Conservation (phyloP, 2,888 invertebrate species). For the Metellina segmentata region DNA sequence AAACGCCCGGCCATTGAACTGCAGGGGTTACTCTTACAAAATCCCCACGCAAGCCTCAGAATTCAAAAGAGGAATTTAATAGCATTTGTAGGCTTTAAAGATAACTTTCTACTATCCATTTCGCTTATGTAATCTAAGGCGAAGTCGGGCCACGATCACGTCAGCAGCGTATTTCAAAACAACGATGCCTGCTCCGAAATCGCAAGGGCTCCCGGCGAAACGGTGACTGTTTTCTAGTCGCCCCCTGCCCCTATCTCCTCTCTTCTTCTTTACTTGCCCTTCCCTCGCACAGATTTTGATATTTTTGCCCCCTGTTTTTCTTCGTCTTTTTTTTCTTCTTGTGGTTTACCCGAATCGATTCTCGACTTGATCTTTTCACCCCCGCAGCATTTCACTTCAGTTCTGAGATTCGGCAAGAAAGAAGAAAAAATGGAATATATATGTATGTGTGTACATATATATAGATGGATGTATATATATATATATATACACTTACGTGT, state of each 20-base stretch:
- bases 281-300: neutral
- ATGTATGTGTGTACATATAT: neutral
- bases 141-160: neutral
- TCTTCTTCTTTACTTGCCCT: neutral
- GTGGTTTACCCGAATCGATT: slow-evolving; percentile 64
- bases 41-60: neutral
- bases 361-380: slow-evolving; percentile 63
- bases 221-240: slow-evolving; percentile 27
- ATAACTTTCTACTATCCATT: neutral
- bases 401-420: slow-evolving; percentile 27
- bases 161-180: slow-evolving; percentile 7
- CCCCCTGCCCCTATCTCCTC: neutral
- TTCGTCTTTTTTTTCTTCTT: slow-evolving; percentile 18
- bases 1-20: neutral
- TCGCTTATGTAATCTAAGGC: neutral
- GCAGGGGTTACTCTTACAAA: neutral
- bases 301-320: neutral
- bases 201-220: slow-evolving; percentile 35
- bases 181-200: neutral
- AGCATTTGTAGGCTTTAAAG: neutral
- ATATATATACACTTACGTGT: too few relatives aligned
- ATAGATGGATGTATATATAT: too few relatives aligned
- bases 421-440: neutral
- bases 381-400: slow-evolving; percentile 57
- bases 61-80: slow-evolving; percentile 1